Conservation (phyloP, 92 coral and sea anemone genomes). For the Epizoanthus stellaris region DNA sequence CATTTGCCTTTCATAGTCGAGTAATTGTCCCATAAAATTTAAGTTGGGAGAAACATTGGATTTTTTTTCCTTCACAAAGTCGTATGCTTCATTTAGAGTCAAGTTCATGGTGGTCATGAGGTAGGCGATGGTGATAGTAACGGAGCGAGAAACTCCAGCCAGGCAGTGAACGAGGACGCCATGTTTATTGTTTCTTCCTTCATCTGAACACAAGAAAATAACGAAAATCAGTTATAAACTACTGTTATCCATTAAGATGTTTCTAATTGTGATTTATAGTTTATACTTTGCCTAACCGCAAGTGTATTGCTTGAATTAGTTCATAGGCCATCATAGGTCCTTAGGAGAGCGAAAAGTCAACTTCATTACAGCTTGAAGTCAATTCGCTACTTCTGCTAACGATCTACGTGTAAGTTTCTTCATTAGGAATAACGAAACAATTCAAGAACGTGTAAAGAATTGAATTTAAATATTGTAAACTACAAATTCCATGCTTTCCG, state of each 20-base stretch:
- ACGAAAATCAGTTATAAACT: constrained; percentile 8
- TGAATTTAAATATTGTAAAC: background rate
- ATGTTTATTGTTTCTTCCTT: constrained; percentile 81
- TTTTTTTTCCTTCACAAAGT: constrained; percentile 95
- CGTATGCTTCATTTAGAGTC: constrained; percentile 95
- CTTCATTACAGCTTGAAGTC: background rate
- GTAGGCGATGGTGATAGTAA: constrained; percentile 96
- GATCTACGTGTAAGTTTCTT: background rate
- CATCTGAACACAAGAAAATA: constrained; percentile 71
- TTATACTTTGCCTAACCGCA: background rate
- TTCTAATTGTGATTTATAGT: constrained; percentile 14
- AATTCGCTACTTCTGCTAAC: background rate
- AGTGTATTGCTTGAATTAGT: background rate
- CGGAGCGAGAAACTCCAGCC: constrained; percentile 97
- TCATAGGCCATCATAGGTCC: constrained; percentile 1
- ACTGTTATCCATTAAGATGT: background rate
- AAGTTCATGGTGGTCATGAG: constrained; percentile 81
- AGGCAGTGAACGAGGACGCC: constrained; percentile 94
- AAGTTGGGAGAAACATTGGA: constrained; percentile 96
- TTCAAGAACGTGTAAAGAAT: background rate
- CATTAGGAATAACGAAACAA: background rate
- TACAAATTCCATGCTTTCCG: background rate
- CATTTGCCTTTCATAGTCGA: constrained; percentile 91
- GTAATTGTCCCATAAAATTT: constrained; percentile 97
- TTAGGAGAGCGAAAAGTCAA: constrained; percentile 2